Evolutionary conservation across 23 tunicate species (phyloP).

Genomic region (Diplosoma virens): DNA sequence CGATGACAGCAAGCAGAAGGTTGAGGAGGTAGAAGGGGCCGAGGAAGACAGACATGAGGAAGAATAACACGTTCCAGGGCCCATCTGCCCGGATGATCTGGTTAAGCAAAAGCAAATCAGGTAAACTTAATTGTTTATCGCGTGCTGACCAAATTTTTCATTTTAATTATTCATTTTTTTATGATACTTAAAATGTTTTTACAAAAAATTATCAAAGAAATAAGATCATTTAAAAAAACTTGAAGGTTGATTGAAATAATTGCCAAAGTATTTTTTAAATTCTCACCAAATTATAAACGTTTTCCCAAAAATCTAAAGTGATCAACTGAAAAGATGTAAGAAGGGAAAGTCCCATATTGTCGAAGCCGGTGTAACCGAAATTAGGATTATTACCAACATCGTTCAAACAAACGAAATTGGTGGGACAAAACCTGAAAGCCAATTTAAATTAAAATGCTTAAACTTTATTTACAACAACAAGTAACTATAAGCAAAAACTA

Average conservation of each 20-base stretch:
- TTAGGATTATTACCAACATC: slow-evolving; percentile 82
- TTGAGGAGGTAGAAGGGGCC: slow-evolving; percentile 94
- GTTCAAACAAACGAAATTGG: slow-evolving; percentile 54
- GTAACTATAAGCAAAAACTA: no score
- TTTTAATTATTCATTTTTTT: no score
- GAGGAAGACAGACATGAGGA: slow-evolving; percentile 73
- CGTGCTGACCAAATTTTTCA: no score
- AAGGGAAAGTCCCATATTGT: slow-evolving; percentile 82
- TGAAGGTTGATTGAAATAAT: no score
- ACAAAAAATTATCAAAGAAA: no score
- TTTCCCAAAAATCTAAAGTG: slow-evolving; percentile 94
- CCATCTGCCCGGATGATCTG: slow-evolving; percentile 89
- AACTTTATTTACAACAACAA: no score
- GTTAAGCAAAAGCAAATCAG: no score
- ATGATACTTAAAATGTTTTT: no score
- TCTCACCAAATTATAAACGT: slow-evolving; percentile 90
- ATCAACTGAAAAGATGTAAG: slow-evolving; percentile 90
- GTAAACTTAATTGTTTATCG: no score
- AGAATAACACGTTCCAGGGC: slow-evolving; percentile 84
- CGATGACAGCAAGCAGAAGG: slow-evolving; percentile 86
- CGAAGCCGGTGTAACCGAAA: slow-evolving; percentile 82
- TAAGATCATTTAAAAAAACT: no score
- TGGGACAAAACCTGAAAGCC: slow-evolving; percentile 72
- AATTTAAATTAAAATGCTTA: no score
- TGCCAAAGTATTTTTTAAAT: no score